Evolutionary conservation across 2,113 vertebrate genomes (phyloP), one percentile per base, ranked within the genome.

Genomic region (Mobula hypostoma): DNA sequence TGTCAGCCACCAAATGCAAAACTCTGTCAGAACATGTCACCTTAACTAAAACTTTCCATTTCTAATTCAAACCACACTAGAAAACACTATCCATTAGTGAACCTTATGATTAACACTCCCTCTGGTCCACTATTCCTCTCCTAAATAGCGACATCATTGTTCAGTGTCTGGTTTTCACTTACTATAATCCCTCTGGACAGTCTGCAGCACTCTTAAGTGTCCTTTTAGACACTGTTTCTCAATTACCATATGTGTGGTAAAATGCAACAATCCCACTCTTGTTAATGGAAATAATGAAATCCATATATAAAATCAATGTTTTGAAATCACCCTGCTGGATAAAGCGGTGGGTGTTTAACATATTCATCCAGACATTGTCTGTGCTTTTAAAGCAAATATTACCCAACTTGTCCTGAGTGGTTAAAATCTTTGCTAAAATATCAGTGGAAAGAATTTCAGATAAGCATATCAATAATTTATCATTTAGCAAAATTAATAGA

Each of bases 41-140:
- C 15, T 91, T 66, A 56, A 48, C 70, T 93, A 48, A 74, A 56
- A 36, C 36, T 74, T 93, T 56, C 91, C 70, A 74, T 93, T 93
- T 93, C 74, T 11, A 93, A 56, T 74, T 93, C 74, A 93, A 74
- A 48, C 74, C 91, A 93, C 40, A 32, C 91, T 29, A 27, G 91
- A 40, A 74, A 93, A 76, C 11, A 29, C 91, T 48, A 36, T 74
- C 91, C 91, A 74, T 93, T 56, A 93, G 70, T 56, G 68, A 72
- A 56, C 91, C 27, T 93, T 74, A 74, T 93, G 91, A 74, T 90
- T 93, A 93, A 76, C 91, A 93, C 91, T 76, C 32, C 70, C 70
- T 93, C 36, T 72, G 70, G 68, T 74, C 91, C 24, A 93, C 66
- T 32, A 68, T 27, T 36, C 40, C 91, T 76, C 70, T 93, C 70